These are phyloP conservation scores for Rhagoletis pomonella DNA, from an alignment of 1,140 invertebrate genomes.

Conservation along the genomic window DNA sequence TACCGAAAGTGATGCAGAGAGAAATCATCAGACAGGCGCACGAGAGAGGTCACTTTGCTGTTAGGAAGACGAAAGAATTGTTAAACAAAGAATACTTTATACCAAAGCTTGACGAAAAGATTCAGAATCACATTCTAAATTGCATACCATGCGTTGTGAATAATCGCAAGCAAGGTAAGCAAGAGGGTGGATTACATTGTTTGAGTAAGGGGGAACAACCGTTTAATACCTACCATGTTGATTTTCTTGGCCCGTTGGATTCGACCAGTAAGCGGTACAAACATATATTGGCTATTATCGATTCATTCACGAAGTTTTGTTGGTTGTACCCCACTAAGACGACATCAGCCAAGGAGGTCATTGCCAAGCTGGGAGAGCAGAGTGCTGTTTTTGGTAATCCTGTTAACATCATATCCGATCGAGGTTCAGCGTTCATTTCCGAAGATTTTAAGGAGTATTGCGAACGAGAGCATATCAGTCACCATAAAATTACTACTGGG, in stretches of 20 bases:
- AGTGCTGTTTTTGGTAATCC: conserved; percentile 4
- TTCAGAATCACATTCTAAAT: not conserved
- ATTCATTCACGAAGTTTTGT: conserved; percentile 73
- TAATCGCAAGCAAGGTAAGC: conserved; percentile 67
- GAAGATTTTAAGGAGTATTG: not conserved
- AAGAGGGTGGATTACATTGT: conserved; percentile 72
- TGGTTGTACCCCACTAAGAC: conserved; percentile 71
- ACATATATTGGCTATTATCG: conserved; percentile 71
- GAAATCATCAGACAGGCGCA: conserved; percentile 63
- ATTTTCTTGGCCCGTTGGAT: conserved; percentile 67
- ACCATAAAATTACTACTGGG: not conserved
- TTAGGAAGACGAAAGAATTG: not conserved
- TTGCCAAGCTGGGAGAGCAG: conserved; percentile 46
- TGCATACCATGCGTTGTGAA: not conserved
- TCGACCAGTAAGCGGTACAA: conserved; percentile 71
- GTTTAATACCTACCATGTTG: conserved; percentile 59
- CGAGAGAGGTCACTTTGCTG: not conserved
- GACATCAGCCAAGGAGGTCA: conserved; percentile 63
- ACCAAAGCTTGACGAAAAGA: not conserved
- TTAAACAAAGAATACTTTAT: not conserved
- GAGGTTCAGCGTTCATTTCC: not conserved
- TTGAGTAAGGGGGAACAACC: conserved; percentile 61
- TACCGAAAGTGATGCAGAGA: conserved; percentile 64
- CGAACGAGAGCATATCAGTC: not conserved
- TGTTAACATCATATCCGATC: not conserved